Percentiles rank a stretch among this genome's conserved stretches.
phyloP scores from a whole-genome alignment of 2,888 invertebrate species.

The Tetranychus truncatus region DNA sequence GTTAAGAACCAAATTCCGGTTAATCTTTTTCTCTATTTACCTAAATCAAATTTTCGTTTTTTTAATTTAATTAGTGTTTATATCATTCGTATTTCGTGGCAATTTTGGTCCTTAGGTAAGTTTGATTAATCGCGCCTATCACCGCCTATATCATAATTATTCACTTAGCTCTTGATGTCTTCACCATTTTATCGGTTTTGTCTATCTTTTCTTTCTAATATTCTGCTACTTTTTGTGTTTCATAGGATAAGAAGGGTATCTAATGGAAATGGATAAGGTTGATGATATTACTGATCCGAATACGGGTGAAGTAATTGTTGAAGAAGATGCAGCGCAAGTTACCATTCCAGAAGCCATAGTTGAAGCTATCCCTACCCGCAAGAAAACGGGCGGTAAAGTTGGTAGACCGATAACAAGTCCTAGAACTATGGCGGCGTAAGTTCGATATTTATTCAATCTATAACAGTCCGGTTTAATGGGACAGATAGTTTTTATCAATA shows the following conservation, averaged over 20 bases:
- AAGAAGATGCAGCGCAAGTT: neutral
- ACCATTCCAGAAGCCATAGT: neutral
- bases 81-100: too few relatives aligned
- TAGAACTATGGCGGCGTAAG: slow-evolving; percentile 18
- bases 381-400: slow-evolving; percentile 12
- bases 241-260: neutral
- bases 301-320: neutral
- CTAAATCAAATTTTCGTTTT: too few relatives aligned
- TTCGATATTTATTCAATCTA: neutral
- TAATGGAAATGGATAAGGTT: neutral
- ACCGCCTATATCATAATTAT: too few relatives aligned
- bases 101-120: too few relatives aligned
- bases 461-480: neutral
- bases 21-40: too few relatives aligned
- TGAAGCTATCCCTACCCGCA: neutral
- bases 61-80: too few relatives aligned
- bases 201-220: neutral
- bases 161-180: too few relatives aligned
- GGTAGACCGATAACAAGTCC: slow-evolving; percentile 19
- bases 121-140: too few relatives aligned
- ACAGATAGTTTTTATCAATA: too few relatives aligned
- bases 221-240: neutral
- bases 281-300: neutral
- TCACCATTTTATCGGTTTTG: too few relatives aligned
- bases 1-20: too few relatives aligned